These are phyloP conservation scores for Austrofundulus limnaeus DNA, from an alignment of 2,113 vertebrate species.

Conservation along the genomic window DNA sequence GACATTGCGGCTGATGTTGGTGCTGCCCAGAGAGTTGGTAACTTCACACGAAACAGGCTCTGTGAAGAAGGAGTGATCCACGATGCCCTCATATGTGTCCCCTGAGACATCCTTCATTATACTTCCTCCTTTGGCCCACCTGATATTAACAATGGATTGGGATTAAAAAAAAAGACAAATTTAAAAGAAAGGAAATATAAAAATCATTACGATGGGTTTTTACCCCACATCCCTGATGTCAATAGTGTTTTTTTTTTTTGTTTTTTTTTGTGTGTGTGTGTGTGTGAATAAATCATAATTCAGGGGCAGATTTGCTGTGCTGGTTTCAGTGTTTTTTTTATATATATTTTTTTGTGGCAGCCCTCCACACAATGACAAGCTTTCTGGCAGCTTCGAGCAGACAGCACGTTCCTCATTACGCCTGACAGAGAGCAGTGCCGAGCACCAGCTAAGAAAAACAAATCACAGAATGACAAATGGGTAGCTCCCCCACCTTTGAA, in stretches of 20 bases:
- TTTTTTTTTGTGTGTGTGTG: too few species aligned
- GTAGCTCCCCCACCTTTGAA: conserved; percentile 59
- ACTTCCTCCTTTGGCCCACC: conserved; percentile 96
- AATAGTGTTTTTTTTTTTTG: conserved; percentile 54
- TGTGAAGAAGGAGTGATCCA: conserved; percentile 95
- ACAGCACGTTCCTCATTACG: conserved; percentile 70
- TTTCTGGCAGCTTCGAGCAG: conserved; percentile 61
- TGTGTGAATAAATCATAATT: conserved; percentile 75
- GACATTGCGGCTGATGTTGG: conserved; percentile 95
- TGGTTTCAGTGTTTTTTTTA: conserved; percentile 76
- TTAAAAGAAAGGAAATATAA: conserved; percentile 15
- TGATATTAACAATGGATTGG: conserved; percentile 59
- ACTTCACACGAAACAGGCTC: conserved; percentile 97
- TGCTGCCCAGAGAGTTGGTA: conserved; percentile 94
- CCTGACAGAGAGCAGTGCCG: conserved; percentile 46
- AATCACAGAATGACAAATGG: conserved; percentile 75
- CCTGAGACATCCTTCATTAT: conserved; percentile 91
- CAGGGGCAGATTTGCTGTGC: conserved; percentile 56
- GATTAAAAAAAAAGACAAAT: conserved; percentile 3
- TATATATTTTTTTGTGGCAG: conserved; percentile 68
- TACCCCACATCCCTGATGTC: conserved; percentile 34
- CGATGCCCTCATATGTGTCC: conserved; percentile 90
- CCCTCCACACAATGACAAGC: conserved; percentile 64
- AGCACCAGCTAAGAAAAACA: conserved; percentile 64
- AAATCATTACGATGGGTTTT: conserved; percentile 35